Conservation (phyloP, 1,140 invertebrate genomes). For the Ostrea edulis region DNA sequence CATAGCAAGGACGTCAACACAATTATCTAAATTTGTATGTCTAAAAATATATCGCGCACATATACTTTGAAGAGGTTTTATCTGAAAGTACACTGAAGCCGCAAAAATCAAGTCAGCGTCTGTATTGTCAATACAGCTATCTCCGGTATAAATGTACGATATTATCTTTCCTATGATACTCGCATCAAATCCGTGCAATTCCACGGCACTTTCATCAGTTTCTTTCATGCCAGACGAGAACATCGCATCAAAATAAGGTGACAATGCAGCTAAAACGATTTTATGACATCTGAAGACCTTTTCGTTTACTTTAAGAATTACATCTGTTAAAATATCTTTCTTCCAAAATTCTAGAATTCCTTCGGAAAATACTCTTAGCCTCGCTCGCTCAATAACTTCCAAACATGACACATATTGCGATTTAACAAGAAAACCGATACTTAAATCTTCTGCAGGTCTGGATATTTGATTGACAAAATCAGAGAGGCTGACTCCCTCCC, state of each 20-base stretch:
- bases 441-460: neutral
- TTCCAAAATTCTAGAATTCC: slow-evolving; percentile 46
- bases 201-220: slow-evolving; percentile 62
- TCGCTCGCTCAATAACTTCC: neutral
- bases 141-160: slow-evolving; percentile 69
- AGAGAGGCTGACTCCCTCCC: neutral
- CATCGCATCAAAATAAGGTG: slow-evolving; percentile 72
- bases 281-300: slow-evolving; percentile 65
- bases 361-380: neutral
- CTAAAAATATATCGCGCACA: slow-evolving; percentile 67
- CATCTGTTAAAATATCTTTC: slow-evolving; percentile 59
- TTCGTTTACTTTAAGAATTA: slow-evolving; percentile 57
- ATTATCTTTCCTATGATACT: slow-evolving; percentile 68
- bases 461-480: neutral
- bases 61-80: slow-evolving; percentile 64
- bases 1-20: slow-evolving; percentile 66
- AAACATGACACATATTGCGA: neutral
- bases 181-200: slow-evolving; percentile 63
- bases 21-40: slow-evolving; percentile 63
- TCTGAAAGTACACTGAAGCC: slow-evolving; percentile 68
- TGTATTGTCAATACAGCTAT: slow-evolving; percentile 61
- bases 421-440: neutral
- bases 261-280: slow-evolving; percentile 64
- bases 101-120: slow-evolving; percentile 68
- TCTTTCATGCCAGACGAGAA: slow-evolving; percentile 71